Conservation (phyloP, 2,888 invertebrate species). For the Leptogaster cylindrica region DNA sequence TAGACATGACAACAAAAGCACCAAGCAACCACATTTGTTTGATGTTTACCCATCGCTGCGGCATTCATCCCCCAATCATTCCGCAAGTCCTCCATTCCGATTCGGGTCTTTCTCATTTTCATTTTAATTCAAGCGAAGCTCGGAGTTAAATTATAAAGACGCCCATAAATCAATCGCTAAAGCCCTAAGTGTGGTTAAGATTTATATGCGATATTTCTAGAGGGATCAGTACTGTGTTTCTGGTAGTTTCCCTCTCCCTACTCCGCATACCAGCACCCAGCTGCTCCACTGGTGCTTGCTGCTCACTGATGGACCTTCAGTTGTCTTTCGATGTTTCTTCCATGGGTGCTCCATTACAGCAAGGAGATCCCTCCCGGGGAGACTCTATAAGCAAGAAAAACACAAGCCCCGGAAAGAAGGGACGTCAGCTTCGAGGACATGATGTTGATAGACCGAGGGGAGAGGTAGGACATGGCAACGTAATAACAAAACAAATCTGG, state of each 20-base stretch:
- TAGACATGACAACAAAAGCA: constrained; percentile 20
- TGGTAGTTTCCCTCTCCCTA: constrained; percentile 7
- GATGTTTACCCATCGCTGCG: constrained; percentile 28
- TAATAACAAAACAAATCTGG: constrained; percentile 35
- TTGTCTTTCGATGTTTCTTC: constrained; percentile 26
- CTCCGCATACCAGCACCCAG: background rate
- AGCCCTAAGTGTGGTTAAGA: constrained; percentile 44
- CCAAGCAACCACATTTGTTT: constrained; percentile 28
- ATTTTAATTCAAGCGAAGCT: constrained; percentile 40
- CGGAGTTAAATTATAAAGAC: constrained; percentile 44
- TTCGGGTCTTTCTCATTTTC: constrained; percentile 30
- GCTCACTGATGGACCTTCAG: constrained; percentile 1
- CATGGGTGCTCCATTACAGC: constrained; percentile 25
- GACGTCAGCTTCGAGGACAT: constrained; percentile 13
- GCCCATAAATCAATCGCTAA: constrained; percentile 45
- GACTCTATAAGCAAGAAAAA: background rate
- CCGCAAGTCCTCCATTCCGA: background rate
- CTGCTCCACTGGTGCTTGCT: background rate
- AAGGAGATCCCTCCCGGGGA: constrained; percentile 7
- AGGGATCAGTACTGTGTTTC: constrained; percentile 32
- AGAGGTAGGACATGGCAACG: constrained; percentile 11
- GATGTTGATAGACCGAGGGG: constrained; percentile 13
- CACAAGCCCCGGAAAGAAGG: constrained; percentile 7
- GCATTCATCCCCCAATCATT: background rate
- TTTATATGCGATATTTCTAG: constrained; percentile 44